phyloP scores from a whole-genome alignment of 2,888 invertebrate genomes.

The Brassicogethes aeneus region DNA sequence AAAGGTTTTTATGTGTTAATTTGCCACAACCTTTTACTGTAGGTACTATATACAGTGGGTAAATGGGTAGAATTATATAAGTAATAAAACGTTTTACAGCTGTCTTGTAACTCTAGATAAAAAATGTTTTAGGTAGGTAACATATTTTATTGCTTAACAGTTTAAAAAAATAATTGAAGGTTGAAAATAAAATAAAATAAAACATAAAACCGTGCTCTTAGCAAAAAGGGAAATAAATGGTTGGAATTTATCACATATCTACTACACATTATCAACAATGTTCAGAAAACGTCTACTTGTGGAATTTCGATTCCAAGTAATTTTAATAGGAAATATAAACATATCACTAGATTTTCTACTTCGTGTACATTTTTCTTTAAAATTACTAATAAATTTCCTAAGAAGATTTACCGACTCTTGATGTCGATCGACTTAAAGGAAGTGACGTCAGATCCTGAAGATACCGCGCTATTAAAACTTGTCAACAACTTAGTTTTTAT shows the following conservation, averaged over 20 bases:
- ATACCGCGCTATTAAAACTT: background rate
- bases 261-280: background rate
- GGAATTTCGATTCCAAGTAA: background rate
- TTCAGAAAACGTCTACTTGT: background rate
- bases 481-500: too few relatives aligned
- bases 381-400: constrained; percentile 1
- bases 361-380: background rate
- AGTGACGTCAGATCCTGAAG: constrained; percentile 15
- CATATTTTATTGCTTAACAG: too few relatives aligned
- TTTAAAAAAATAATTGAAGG: too few relatives aligned
- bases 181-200: too few relatives aligned
- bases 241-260: background rate
- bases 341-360: background rate
- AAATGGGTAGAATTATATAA: too few relatives aligned
- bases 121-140: too few relatives aligned
- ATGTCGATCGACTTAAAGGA: constrained; percentile 10
- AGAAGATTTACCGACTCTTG: constrained; percentile 4
- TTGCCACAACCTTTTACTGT: too few relatives aligned
- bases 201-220: too few relatives aligned
- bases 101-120: too few relatives aligned
- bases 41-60: too few relatives aligned
- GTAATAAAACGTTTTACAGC: too few relatives aligned
- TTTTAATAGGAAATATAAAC: constrained; percentile 1
- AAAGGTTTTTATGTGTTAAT: too few relatives aligned
- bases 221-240: background rate